phyloP scores from a whole-genome alignment of 2,113 vertebrate species.

The Girardinichthys multiradiatus region DNA sequence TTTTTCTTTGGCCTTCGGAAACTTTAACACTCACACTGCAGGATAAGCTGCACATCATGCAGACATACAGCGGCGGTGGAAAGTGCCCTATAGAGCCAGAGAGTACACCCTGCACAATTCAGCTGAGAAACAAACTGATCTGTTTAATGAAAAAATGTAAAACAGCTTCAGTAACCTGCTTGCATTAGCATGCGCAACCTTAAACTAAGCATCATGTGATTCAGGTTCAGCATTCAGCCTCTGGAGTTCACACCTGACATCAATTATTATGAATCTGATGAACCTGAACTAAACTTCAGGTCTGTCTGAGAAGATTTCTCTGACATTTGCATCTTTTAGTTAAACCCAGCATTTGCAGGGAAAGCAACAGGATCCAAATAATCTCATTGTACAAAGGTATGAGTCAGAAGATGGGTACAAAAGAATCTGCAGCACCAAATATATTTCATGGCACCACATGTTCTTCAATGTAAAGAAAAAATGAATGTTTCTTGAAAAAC shows the following conservation, averaged over 20 bases:
- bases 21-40: neutral
- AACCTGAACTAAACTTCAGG: neutral
- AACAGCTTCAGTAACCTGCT: too few species aligned
- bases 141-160: too few species aligned
- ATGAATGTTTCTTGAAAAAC: neutral
- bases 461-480: neutral
- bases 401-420: neutral
- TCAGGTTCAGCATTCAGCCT: neutral
- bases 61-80: too few species aligned
- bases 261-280: too few species aligned
- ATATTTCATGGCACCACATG: neutral
- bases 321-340: neutral
- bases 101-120: neutral
- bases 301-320: too few species aligned
- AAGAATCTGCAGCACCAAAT: neutral
- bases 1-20: neutral
- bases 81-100: neutral
- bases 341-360: neutral
- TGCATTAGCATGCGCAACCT: too few species aligned
- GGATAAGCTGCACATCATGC: too few species aligned
- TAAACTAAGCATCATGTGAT: too few species aligned
- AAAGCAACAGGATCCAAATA: neutral
- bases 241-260: neutral
- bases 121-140: neutral
- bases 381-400: neutral